phyloP scores from a whole-genome alignment of 2,888 invertebrate genomes.

The Patella depressa region DNA sequence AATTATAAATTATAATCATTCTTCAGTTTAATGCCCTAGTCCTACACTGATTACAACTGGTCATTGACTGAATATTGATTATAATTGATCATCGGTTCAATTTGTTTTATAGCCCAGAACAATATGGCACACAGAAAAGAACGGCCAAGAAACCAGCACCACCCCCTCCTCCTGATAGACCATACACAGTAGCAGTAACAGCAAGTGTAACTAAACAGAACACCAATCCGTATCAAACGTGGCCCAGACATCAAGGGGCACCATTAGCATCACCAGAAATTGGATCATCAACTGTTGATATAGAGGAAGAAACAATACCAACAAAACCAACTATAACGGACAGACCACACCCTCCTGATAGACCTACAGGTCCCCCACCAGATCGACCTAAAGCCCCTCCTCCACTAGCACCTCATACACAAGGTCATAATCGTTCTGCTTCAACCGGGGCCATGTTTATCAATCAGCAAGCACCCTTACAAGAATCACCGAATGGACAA shows the following conservation, averaged over 20 bases:
- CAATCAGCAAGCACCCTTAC: conserved; percentile 11
- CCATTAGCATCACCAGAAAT: conserved; percentile 16
- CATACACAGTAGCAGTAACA: conserved; percentile 57
- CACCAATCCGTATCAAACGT: conserved; percentile 40
- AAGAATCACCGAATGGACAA: conserved; percentile 17
- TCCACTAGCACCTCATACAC: conserved; percentile 40
- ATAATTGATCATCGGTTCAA: not conserved
- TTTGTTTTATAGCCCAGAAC: conserved; percentile 42
- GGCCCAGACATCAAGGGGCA: conserved; percentile 39
- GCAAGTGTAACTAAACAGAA: conserved; percentile 42
- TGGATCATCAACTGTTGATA: conserved; percentile 20
- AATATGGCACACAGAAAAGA: conserved; percentile 31
- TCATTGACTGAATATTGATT: not conserved
- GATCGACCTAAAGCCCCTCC: conserved; percentile 58
- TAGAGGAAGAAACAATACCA: conserved; percentile 1
- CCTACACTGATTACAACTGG: not conserved
- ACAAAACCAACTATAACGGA: conserved; percentile 36
- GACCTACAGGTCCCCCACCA: conserved; percentile 37
- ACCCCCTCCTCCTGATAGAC: conserved; percentile 57
- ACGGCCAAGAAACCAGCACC: conserved; percentile 59
- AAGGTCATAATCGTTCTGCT: conserved; percentile 56
- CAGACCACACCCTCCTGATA: conserved; percentile 34
- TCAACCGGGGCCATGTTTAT: conserved; percentile 50
- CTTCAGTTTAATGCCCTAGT: too few relatives aligned
- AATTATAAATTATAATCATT: too few relatives aligned